phyloP scores from a whole-genome alignment of 2,113 vertebrate genomes.

The Uropsilus gracilis region DNA sequence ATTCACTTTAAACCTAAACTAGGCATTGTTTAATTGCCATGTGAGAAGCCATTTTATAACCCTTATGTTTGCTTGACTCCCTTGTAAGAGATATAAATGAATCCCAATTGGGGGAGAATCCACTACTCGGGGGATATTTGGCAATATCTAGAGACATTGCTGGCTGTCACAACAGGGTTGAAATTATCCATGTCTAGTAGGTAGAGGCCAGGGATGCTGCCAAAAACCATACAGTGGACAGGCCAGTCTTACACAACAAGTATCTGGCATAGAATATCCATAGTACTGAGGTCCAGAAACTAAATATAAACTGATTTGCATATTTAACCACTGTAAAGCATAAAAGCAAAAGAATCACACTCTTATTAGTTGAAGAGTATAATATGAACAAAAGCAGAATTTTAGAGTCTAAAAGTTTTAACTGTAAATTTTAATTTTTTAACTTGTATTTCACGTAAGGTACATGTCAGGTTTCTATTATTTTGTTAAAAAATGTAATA shows the following conservation, averaged over 20 bases:
- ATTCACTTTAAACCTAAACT: not conserved
- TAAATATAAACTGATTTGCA: not conserved
- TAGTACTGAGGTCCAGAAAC: not conserved
- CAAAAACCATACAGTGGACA: not conserved
- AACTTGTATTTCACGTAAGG: slow-evolving; percentile 43
- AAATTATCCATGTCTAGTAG: not conserved
- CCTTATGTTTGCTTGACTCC: not conserved
- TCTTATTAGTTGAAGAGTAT: not conserved
- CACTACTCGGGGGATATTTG: not conserved
- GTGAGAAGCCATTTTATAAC: not conserved
- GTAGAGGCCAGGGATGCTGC: not conserved
- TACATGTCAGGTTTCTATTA: not conserved
- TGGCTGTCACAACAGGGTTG: not conserved
- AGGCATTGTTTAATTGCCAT: not conserved
- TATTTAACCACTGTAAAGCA: not conserved
- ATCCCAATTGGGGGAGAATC: not conserved
- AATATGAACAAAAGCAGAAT: not conserved
- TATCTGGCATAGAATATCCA: not conserved
- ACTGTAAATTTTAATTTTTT: not conserved
- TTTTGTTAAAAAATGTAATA: slow-evolving; percentile 29
- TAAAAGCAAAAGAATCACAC: not conserved
- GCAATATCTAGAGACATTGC: not conserved
- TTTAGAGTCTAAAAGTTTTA: not conserved
- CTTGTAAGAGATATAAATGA: not conserved
- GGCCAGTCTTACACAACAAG: not conserved